Conservation (phyloP, 2,797 vertebrate species). For the Smutsia gigantea region DNA sequence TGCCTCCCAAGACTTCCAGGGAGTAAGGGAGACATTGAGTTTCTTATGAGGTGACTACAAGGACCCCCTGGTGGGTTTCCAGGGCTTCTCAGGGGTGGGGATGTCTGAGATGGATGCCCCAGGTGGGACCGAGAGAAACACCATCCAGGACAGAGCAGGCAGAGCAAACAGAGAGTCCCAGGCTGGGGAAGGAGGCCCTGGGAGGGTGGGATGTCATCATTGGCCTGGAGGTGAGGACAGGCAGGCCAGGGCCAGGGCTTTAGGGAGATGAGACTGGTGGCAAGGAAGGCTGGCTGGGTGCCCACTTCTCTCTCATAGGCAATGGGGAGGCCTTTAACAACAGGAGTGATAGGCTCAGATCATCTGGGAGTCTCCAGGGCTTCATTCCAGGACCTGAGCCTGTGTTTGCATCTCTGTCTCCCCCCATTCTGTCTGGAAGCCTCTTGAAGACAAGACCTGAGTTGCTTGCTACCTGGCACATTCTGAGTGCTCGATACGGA, state of each 20-base stretch:
- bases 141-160: too few relatives aligned
- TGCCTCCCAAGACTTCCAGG: too few relatives aligned
- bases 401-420: background rate
- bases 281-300: background rate
- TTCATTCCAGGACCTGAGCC: background rate
- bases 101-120: too few relatives aligned
- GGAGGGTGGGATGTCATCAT: background rate
- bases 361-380: background rate
- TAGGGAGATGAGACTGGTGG: background rate
- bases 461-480: rapidly evolving
- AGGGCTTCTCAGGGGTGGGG: background rate
- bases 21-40: background rate
- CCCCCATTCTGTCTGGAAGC: background rate
- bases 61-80: too few relatives aligned
- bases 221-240: background rate
- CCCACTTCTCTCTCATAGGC: background rate
- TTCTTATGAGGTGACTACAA: background rate
- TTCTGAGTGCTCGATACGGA: rapidly evolving
- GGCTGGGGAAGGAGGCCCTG: background rate
- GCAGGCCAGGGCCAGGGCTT: rapidly evolving
- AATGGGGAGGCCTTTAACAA: background rate
- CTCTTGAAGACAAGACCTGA: background rate
- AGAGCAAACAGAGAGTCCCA: background rate
- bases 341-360: background rate
- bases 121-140: background rate